These are phyloP conservation scores for Schizaphis graminum DNA, from an alignment of 2,888 invertebrate species.

Conservation along the genomic window DNA sequence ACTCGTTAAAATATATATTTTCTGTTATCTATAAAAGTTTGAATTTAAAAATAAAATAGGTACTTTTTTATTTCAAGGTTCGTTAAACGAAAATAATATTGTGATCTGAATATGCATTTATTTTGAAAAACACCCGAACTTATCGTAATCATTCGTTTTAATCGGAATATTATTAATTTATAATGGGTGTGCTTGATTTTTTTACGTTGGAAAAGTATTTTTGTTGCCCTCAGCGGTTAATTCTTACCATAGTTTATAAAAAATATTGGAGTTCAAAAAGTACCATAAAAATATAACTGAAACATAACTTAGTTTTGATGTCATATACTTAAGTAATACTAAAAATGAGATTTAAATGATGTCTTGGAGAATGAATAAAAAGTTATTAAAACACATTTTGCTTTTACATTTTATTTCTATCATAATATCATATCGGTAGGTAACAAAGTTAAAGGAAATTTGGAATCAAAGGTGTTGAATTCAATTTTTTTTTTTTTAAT, in stretches of 20 bases:
- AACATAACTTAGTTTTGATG: neutral
- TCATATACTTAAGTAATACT: neutral
- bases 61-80: neutral
- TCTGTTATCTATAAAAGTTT: neutral
- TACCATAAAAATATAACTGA: neutral
- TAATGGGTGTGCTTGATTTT: neutral
- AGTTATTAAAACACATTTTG: neutral
- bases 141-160: neutral
- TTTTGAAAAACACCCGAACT: neutral
- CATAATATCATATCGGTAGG: neutral
- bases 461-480: neutral
- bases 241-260: neutral
- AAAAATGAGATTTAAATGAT: neutral
- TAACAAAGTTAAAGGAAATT: neutral
- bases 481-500: neutral
- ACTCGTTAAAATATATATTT: neutral
- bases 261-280: neutral
- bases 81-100: slow-evolving; percentile 4
- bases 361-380: neutral
- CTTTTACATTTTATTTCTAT: neutral
- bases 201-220: neutral
- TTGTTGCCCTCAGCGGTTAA: neutral
- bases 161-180: neutral
- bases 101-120: neutral
- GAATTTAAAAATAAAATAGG: neutral